Evolutionary conservation across 2,888 invertebrate species (phyloP), one percentile per base, ranked within the genome.

Genomic region (Listrodromus nycthemerus): DNA sequence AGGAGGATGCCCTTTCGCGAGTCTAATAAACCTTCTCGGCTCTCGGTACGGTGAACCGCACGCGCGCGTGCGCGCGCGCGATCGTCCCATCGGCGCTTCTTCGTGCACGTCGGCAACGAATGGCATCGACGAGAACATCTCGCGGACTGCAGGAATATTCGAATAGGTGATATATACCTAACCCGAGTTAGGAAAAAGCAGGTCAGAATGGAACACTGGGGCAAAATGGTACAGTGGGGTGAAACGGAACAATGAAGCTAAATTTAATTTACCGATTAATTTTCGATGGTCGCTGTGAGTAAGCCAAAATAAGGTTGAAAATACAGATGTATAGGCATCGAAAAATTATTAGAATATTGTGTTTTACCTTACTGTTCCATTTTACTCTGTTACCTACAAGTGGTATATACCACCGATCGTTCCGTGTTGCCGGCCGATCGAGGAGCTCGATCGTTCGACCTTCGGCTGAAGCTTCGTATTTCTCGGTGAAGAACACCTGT

Each of bases 1-100:
- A 82, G 83, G 83, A 80, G 69, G 75, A 82, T 90, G 90, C 89
- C 91, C 91, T 91, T 91, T 91, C 87, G 86, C 79, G 80, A 85
- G 78, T 81, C 82, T 85, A 87, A 88, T 88, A 87, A 88, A 87
- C 83, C 75, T 70, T 80, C 61, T 66, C 45, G 50, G 63, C 45
- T 76, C 84, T 61, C 21, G 61, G 63, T 41, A 41, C 45, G 55
- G 71, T 67, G 61, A 75, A 71, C 61, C 71, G 58, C 76, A 63
- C 61, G 61, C 27, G 61, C 65, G 58, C 63, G 16, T 21, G 67
- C 67, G 71, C 52, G 71, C 52, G 27, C 50, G 58, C 37, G 21
- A 83, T 73, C 50, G 58, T 82, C 52, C 70, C 30, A 24, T 63
- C 16, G 21, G 37, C 27, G 77, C 55, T 83, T 85, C 85, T 82